Evolutionary conservation across 2,888 invertebrate species (phyloP).

Genomic region (Amiota communis): DNA sequence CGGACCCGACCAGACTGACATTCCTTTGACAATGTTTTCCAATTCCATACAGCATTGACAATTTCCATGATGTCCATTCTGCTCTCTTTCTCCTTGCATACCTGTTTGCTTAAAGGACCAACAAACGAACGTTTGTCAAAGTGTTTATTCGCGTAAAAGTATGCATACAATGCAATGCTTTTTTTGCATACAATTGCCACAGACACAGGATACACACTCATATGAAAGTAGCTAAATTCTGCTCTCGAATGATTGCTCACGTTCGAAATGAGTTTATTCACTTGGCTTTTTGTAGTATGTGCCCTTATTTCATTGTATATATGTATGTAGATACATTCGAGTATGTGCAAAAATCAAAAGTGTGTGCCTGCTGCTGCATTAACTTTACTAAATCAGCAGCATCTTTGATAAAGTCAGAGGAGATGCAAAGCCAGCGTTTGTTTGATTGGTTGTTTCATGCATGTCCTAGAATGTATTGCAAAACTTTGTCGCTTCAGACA

Average conservation of each 20-base stretch:
- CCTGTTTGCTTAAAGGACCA: too few relatives aligned
- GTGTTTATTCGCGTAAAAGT: constrained; percentile 33
- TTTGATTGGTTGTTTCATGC: too few relatives aligned
- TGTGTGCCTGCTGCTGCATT: constrained; percentile 3
- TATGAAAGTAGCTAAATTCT: constrained; percentile 1
- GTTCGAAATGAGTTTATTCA: constrained; percentile 31
- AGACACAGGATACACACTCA: background rate
- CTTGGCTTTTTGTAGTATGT: background rate
- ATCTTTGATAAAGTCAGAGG: background rate
- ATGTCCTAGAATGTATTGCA: background rate
- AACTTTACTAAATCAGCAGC: background rate
- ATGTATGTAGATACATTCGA: background rate
- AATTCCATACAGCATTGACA: too few relatives aligned
- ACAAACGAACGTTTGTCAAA: too few relatives aligned
- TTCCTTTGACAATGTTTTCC: too few relatives aligned
- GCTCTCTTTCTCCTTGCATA: too few relatives aligned
- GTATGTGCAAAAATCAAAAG: background rate
- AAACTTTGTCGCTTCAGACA: constrained; percentile 5
- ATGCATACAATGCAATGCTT: constrained; percentile 30
- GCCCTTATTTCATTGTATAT: too few relatives aligned
- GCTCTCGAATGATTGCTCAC: constrained; percentile 16
- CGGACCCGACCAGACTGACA: too few relatives aligned
- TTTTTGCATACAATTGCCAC: background rate
- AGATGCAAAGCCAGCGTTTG: too few relatives aligned
- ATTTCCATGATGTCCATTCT: too few relatives aligned